Base-by-base conservation (phyloP, 2,797 vertebrate species). In the Mus minutoides region DNA sequence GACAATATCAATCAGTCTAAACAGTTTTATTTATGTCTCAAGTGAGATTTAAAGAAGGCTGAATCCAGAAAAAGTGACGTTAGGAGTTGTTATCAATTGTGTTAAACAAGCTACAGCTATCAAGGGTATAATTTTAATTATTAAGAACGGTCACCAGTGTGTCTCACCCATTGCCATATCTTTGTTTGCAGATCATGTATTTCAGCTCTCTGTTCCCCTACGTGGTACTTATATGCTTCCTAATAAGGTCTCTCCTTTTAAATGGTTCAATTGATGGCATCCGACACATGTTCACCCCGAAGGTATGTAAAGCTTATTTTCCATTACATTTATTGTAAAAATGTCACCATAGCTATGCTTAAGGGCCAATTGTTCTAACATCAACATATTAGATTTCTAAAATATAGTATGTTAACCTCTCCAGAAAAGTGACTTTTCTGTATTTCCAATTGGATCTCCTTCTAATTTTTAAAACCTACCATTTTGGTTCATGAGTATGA, bases 141-240 rank as follows among this genome's bases (percentile, higher is more conserved):
- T 76, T 76, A 49, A 43, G 73, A 40, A 88, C 0, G 75, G 6
- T 26, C 31, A 52, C 62, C 83, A 6, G 3, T 69, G 3, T 37
- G 21, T 78, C 91, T 96, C 43, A 96, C 5, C 16, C 76, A 12
- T 60, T 92, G 82, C 82, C 91, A 17, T 94, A 92, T 93, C 49
- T 96, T 98, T 83, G 96, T 95, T 97, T 98, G 40, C 98, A 99
- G 99, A 99, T 99, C 97, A 99, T 99, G 99, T 99, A 99, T 98
- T 99, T 99, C 98, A 99, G 99, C 98, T 99, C 99, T 93, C 98
- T 99, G 96, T 99, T 99, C 96, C 99, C 99, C 0, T 99, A 99
- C 67, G 98, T 99, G 94, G 99, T 99, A 92, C 98, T 99, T 98
- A 97, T 99, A 62, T 99, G 99, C 98, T 99, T 99, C 99, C 98